Base-by-base conservation (phyloP, 2,113 vertebrate genomes). In the Microtus montanus region DNA sequence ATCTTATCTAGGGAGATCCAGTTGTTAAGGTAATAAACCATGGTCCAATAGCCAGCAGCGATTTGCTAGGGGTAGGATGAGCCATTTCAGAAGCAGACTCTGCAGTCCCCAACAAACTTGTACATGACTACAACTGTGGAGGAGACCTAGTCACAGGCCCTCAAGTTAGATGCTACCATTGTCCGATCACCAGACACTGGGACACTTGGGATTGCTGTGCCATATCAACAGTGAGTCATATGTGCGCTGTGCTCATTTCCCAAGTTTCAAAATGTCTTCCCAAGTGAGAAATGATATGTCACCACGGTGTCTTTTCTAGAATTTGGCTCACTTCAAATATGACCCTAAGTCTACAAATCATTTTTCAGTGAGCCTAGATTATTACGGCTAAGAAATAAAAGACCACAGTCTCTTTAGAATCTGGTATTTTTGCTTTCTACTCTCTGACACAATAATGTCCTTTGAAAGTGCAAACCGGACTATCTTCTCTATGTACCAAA, bases 191-290 rank as follows among this genome's bases (percentile, higher is more conserved):
- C 19, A 49, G 20, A 75, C 22, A 75, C 13, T 52, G 17, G 49
- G 12, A 47, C 17, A 66, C 74, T 80, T 75, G n/a, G 61, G 35
- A 28, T 61, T 88, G 35, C 78, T 79, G 30, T 88, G 68, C 79
- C 2, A 77, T 9, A 66, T 41, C 7, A 77, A 15, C 22, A 52
- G 26, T 70, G 61, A 93, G 58, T 84, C 84, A 73, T 28, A 77
- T 20, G 66, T 19, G 28, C 33, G 7, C 63, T 70, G 22, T 64
- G 11, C n/a, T 84, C 22, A 71, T 93, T 87, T 93, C 78, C 35
- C 2, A 33, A 92, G 33, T 88, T 22, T 52, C 61, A 77, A 75
- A 82, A 92, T 86, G n/a, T 82, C 58, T 93, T 74, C 93, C 8
- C 87, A 95, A 15, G 30, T 87, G 5, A 77, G 52, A 93, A 66